phyloP scores from a whole-genome alignment of 2,113 vertebrate species.

The Panthera leo region DNA sequence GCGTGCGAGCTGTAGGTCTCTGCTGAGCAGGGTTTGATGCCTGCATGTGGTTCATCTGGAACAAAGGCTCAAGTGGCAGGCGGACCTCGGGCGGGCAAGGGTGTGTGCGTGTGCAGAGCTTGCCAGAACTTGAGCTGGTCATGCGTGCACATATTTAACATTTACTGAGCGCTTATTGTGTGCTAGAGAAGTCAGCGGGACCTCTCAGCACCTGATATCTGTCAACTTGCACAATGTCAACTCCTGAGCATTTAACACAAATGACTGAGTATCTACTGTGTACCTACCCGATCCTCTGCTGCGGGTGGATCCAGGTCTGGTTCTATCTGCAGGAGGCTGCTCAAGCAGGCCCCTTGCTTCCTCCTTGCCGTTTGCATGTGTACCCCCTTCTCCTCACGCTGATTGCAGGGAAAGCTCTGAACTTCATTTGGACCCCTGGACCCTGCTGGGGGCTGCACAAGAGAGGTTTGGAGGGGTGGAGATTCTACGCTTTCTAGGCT shows the following conservation, averaged over 20 bases:
- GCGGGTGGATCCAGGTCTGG: not conserved
- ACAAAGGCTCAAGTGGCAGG: not conserved
- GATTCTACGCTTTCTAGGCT: not conserved
- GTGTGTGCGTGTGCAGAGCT: not conserved
- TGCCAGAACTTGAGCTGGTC: not conserved
- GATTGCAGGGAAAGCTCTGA: not conserved
- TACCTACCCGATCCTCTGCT: not conserved
- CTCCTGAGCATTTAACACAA: not conserved
- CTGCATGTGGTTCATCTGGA: not conserved
- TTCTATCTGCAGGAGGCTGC: not conserved
- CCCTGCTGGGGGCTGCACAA: not conserved
- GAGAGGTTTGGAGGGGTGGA: not conserved
- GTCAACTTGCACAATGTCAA: not conserved
- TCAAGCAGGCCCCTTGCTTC: not conserved
- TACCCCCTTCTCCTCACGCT: not conserved
- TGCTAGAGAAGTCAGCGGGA: not conserved
- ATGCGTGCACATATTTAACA: not conserved
- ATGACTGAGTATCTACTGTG: not conserved
- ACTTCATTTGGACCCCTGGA: not conserved
- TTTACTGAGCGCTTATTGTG: not conserved
- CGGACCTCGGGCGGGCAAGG: not conserved
- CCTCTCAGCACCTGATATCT: not conserved
- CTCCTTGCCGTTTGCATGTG: not conserved
- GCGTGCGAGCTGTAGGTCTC: conserved; percentile 14
- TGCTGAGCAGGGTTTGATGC: not conserved